Evolutionary conservation across 2,797 vertebrate genomes (phyloP).

Genomic region (Falco berigora): DNA sequence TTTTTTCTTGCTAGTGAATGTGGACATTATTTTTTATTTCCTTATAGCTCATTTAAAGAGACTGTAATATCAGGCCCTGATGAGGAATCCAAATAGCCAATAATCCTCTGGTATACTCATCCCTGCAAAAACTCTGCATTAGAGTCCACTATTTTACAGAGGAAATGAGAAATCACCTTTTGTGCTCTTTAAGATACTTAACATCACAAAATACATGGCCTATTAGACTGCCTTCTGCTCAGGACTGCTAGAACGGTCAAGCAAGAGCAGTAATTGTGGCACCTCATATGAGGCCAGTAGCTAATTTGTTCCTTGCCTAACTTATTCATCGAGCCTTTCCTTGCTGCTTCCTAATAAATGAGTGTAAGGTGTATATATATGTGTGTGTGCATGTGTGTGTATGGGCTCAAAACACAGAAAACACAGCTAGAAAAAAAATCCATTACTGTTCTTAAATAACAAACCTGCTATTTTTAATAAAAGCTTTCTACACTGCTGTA

Average conservation of each 20-base stretch:
- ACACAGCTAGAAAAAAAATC: neutral
- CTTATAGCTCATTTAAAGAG: neutral
- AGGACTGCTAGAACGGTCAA: neutral
- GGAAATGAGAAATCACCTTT: neutral
- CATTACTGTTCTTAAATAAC: neutral
- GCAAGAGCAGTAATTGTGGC: neutral
- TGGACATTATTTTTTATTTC: neutral
- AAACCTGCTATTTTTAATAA: neutral
- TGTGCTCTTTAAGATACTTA: neutral
- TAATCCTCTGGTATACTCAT: neutral
- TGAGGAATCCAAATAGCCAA: neutral
- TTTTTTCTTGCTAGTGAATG: neutral
- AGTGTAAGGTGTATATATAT: neutral
- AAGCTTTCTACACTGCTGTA: neutral
- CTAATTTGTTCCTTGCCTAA: neutral
- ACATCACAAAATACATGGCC: neutral
- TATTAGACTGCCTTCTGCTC: neutral
- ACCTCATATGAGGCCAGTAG: neutral
- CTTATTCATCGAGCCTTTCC: neutral
- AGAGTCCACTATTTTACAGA: neutral
- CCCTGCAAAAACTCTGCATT: neutral
- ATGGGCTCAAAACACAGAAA: neutral
- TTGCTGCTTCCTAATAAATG: neutral
- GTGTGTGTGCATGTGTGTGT: fast-evolving
- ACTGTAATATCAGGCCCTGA: neutral